phyloP scores from a whole-genome alignment of 2,888 invertebrate species.

The Beris morrisii region DNA sequence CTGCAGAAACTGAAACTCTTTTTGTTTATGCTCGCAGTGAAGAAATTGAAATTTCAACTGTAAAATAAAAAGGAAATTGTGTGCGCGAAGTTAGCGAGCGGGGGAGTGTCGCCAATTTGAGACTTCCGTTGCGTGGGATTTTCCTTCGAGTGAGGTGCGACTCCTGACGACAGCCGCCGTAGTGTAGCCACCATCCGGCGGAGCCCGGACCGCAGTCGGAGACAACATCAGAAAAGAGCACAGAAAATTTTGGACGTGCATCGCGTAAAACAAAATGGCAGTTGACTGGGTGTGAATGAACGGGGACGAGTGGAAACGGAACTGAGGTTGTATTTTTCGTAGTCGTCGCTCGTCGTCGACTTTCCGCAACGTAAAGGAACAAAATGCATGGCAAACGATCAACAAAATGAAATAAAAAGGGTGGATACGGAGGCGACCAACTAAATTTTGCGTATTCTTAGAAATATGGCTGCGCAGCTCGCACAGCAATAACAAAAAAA shows the following conservation, averaged over 20 bases:
- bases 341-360: constrained; percentile 27
- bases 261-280: constrained; percentile 53
- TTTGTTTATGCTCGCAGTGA: too few relatives aligned
- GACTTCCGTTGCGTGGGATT: not conserved
- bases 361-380: constrained; percentile 16
- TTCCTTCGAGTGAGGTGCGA: not conserved
- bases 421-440: not conserved
- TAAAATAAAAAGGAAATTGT: too few relatives aligned
- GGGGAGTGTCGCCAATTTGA: not conserved
- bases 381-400: constrained; percentile 1
- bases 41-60: too few relatives aligned
- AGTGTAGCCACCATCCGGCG: not conserved
- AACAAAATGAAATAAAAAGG: not conserved
- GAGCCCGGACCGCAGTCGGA: constrained; percentile 21
- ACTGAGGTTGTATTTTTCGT: constrained; percentile 32
- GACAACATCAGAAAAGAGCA: constrained; percentile 55
- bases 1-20: too few relatives aligned
- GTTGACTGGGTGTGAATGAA: constrained; percentile 47
- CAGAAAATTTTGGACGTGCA: constrained; percentile 52
- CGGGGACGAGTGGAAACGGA: constrained; percentile 28
- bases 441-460: too few relatives aligned
- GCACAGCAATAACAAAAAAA: too few relatives aligned
- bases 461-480: too few relatives aligned
- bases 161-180: not conserved
- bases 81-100: not conserved